Evolutionary conservation across 2,797 vertebrate species (phyloP).

Genomic region (Oryzias dopingdopingensis): DNA sequence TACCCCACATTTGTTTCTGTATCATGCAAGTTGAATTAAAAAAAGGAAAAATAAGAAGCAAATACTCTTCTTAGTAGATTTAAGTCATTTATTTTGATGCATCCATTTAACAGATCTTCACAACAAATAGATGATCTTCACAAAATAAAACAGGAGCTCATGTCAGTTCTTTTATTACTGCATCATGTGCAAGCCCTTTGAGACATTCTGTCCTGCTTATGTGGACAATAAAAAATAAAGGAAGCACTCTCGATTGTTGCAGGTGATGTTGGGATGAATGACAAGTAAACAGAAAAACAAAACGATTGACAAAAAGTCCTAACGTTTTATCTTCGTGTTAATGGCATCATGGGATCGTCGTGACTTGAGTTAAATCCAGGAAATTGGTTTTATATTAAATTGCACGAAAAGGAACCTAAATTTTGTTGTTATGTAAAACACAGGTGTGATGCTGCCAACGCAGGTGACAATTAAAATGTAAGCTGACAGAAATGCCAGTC

Average conservation of each 20-base stretch:
- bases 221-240: conserved; percentile 51
- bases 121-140: conserved; percentile 69
- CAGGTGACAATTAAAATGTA: too few relatives aligned
- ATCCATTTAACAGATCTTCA: conserved; percentile 72
- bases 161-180: conserved; percentile 50
- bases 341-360: neutral
- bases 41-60: conserved; percentile 40
- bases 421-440: too few relatives aligned
- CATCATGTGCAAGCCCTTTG: conserved; percentile 73
- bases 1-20: conserved; percentile 25
- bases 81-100: conserved; percentile 64
- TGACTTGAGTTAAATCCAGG: too few relatives aligned
- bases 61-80: conserved; percentile 44
- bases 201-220: conserved; percentile 48
- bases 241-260: conserved; percentile 70
- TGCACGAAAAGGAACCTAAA: too few relatives aligned
- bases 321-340: neutral
- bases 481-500: too few relatives aligned
- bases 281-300: conserved; percentile 31
- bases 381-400: too few relatives aligned
- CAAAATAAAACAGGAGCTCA: conserved; percentile 53
- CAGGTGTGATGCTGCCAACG: too few relatives aligned
- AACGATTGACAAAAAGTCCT: conserved; percentile 5
- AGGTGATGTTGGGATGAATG: conserved; percentile 40
- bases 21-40: conserved; percentile 12